These are phyloP conservation scores for Gobio gobio DNA, from an alignment of 2,113 vertebrate species.

Conservation along the genomic window DNA sequence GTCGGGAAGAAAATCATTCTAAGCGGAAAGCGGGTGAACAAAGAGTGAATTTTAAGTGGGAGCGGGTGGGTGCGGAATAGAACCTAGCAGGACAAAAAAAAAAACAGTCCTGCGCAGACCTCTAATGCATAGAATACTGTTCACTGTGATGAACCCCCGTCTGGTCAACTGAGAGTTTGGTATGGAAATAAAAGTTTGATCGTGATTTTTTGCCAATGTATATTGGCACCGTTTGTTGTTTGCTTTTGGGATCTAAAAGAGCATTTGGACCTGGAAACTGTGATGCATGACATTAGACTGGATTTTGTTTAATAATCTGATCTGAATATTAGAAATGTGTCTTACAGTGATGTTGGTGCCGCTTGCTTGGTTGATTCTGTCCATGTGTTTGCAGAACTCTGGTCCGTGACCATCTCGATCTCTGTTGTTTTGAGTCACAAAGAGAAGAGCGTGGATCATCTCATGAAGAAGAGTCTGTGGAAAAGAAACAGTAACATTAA, in stretches of 20 bases:
- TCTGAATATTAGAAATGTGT: background rate
- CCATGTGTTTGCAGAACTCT: constrained; percentile 96
- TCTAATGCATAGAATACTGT: too few relatives aligned
- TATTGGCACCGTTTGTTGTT: background rate
- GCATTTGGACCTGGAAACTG: background rate
- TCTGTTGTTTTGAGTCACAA: constrained; percentile 92
- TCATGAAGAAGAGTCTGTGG: constrained; percentile 93
- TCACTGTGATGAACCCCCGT: background rate
- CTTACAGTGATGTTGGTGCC: constrained; percentile 90
- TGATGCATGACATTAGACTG: background rate
- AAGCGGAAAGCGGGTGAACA: too few relatives aligned
- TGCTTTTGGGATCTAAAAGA: background rate
- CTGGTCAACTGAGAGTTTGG: background rate
- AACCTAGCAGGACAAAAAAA: too few relatives aligned
- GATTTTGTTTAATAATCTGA: background rate
- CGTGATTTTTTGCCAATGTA: background rate
- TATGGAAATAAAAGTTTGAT: background rate
- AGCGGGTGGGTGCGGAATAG: too few relatives aligned
- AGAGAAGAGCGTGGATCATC: constrained; percentile 98
- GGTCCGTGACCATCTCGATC: constrained; percentile 92
- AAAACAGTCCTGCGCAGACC: too few relatives aligned
- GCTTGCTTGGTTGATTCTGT: constrained; percentile 85
- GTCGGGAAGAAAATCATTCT: too few relatives aligned
- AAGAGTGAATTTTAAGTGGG: too few relatives aligned
- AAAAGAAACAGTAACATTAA: background rate